These are phyloP conservation scores for Dysmachus trigonus DNA, from an alignment of 2,888 invertebrate species.

Conservation along the genomic window DNA sequence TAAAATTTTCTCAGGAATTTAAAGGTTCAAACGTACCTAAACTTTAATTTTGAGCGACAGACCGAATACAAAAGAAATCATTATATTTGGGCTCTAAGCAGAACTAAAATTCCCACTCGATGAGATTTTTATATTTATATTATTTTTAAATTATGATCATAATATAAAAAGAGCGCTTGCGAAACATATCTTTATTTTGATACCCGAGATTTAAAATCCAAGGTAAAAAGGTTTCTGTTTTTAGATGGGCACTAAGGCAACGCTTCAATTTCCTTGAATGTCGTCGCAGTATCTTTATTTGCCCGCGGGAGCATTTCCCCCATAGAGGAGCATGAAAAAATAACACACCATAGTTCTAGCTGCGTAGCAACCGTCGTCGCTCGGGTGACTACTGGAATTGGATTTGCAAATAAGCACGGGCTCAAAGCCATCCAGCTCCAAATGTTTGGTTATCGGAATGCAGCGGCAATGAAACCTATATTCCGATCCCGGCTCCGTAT, in stretches of 20 bases:
- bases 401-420: neutral
- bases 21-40: no score
- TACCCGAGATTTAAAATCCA: no score
- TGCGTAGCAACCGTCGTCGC: neutral
- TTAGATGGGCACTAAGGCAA: neutral
- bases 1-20: no score
- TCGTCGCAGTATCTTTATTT: neutral
- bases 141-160: no score
- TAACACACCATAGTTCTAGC: neutral
- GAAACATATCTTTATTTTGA: no score
- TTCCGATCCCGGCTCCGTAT: neutral
- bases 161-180: no score
- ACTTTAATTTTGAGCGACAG: no score
- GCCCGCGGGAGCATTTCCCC: neutral
- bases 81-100: no score
- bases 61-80: no score
- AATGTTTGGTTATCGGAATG: neutral
- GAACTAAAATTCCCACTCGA: no score
- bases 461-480: neutral
- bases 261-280: neutral
- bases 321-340: neutral
- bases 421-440: neutral
- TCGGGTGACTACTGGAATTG: neutral
- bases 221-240: neutral
- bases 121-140: no score